Evolutionary conservation across 2,888 invertebrate species (phyloP), one percentile per base, ranked within the genome.

Genomic region (Galeopsomyia nigrocyanea): DNA sequence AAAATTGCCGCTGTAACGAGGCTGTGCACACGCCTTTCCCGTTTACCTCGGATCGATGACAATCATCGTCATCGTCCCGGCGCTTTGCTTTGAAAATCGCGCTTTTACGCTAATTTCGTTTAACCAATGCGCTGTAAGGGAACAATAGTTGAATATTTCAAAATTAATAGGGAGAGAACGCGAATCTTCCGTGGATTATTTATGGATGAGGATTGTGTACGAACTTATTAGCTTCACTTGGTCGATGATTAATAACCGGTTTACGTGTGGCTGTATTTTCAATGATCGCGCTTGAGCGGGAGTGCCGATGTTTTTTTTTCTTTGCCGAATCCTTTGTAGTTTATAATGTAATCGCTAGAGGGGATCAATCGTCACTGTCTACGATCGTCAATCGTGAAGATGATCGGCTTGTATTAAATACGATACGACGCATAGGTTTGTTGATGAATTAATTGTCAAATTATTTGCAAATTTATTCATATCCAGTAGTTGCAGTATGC

Each of bases 81-180:
- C 17, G 53, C 77, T 76, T 75, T 78, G 79, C 68, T 80, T 81
- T 80, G 81, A 82, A 82, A 83, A 83, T 83, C 82, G 82, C 82
- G 82, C 81, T 82, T 68, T 82, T 81, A 78, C 78, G 79, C 80
- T 82, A 79, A 81, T 81, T 82, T 75, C 31, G 31, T 31, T n/a
- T n/a, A n/a, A n/a, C 2, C 26, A 26, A 3, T 5, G 26, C 26
- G 26, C 26, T n/a, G n/a, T n/a, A n/a, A n/a, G n/a, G 57, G 74
- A 76, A 73, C 75, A 67, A 66, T 62, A 65, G 75, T 26, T 53
- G 19, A 10, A 61, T 19, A 6, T 47, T 39, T 58, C 31, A 39
- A 49, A 57, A 63, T 69, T 58, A 69, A 73, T 53, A 65, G 57
- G 49, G 47, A 69, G 47, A 69, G 26, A 26, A 26, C 26, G 26